Conservation (phyloP, 2,797 vertebrate species). For the Nyctibius grandis region DNA sequence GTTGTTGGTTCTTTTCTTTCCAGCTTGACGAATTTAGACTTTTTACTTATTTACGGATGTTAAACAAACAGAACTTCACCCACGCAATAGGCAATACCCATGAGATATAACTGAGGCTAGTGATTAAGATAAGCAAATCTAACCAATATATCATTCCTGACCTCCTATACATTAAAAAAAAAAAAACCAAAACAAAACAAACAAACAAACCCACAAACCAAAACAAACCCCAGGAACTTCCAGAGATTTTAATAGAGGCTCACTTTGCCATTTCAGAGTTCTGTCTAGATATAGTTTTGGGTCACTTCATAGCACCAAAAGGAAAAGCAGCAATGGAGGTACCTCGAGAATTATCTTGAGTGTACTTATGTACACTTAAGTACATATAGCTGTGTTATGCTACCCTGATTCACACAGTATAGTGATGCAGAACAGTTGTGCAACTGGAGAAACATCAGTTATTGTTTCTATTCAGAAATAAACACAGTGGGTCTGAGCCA, state of each 20-base stretch:
- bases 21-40: neutral
- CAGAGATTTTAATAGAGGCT: neutral
- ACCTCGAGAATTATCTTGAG: neutral
- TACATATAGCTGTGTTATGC: neutral
- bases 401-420: fast-evolving
- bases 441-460: neutral
- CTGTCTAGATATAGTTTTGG: neutral
- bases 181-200: neutral
- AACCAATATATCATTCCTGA: neutral
- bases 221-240: neutral
- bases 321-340: neutral
- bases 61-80: neutral
- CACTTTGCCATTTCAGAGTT: neutral
- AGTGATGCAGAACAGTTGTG: neutral
- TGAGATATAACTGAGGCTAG: neutral
- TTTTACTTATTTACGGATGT: neutral
- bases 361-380: neutral
- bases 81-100: neutral
- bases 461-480: neutral
- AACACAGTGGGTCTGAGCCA: neutral
- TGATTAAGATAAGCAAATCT: neutral
- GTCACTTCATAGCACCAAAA: neutral
- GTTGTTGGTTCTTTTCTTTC: neutral
- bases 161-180: neutral
- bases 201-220: neutral